Base-by-base conservation (phyloP, 2,888 invertebrate species). In the Neocrepidodera transversa region DNA sequence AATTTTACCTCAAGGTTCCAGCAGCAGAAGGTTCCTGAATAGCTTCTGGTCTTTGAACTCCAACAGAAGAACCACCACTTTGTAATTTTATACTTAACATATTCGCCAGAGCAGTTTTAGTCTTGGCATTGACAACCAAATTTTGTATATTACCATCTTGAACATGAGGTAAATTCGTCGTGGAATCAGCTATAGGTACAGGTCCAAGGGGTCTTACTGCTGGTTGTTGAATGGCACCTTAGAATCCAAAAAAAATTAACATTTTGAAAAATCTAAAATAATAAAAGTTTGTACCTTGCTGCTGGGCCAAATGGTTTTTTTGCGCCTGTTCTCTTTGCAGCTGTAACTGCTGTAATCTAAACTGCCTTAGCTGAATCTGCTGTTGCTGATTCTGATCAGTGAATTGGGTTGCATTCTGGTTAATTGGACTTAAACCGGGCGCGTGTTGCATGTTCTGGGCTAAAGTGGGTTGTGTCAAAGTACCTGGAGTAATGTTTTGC, bases 31-130 rank as follows among this genome's bases (percentile, higher is more conserved):
- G 76, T 64, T 66, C 78, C 42, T 60, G 70, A 38, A 68, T 65
- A 43, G 64, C 60, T 56, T 69, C 75, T 23, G 65, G 72, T 28
- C 68, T 68, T 85, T 8, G 86, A 85, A 75, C 86, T 78, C 60
- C 84, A 79, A 63, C 81, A 2, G 80, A 71, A 1, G 82, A 75
- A 5, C 84, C 84, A 57, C 82, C 83, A 63, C 78, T 79, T 73
- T 89, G 87, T 57, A 91, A 78, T 45, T 95, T 85, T 72, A 88
- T 95, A 72, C 91, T 95, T 61, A 97, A 82, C 92, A 97, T 93
- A 78, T 96, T 95, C 11, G 96, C 96, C 57, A 97, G 82, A 0
- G 97, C 97, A 0, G 96, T 96, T 82, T 97, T 97, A 2, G 95
- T 94, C 81, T 94, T 94, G 0, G 91, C 87, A 73, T 92, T 92